phyloP scores from a whole-genome alignment of 2,888 invertebrate species.

The Spisula subtruncata region DNA sequence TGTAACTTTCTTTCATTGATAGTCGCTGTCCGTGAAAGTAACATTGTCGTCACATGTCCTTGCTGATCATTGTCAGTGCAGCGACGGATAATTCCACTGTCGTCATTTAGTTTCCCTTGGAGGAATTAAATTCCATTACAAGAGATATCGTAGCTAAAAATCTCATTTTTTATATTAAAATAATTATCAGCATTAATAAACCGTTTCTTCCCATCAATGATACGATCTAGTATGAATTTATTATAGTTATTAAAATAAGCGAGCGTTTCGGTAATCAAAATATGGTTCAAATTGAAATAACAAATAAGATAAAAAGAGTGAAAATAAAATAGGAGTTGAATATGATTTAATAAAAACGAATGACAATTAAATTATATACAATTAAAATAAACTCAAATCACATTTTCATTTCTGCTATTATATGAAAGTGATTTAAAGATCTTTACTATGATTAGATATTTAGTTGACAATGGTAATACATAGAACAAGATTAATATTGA shows the following conservation, averaged over 20 bases:
- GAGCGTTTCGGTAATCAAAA: neutral
- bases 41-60: constrained; percentile 1
- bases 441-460: neutral
- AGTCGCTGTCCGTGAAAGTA: neutral
- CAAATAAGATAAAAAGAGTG: constrained; percentile 15
- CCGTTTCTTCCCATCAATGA: neutral
- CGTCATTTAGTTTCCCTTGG: neutral
- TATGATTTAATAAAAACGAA: neutral
- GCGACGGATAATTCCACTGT: neutral
- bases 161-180: neutral
- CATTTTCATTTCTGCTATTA: neutral
- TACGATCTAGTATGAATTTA: neutral
- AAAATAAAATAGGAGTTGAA: constrained; percentile 15
- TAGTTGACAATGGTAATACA: constrained; percentile 24
- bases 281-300: constrained; percentile 20
- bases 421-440: constrained; percentile 30
- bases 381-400: constrained; percentile 8
- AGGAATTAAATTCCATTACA: neutral
- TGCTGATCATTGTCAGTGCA: neutral
- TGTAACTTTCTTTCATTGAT: neutral
- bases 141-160: neutral
- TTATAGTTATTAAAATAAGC: neutral
- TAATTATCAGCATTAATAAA: neutral
- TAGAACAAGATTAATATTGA: constrained; percentile 22
- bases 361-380: constrained; percentile 43